Evolutionary conservation across 2,888 invertebrate genomes (phyloP), one percentile per base, ranked within the genome.

Genomic region (Lucinisca nassula): DNA sequence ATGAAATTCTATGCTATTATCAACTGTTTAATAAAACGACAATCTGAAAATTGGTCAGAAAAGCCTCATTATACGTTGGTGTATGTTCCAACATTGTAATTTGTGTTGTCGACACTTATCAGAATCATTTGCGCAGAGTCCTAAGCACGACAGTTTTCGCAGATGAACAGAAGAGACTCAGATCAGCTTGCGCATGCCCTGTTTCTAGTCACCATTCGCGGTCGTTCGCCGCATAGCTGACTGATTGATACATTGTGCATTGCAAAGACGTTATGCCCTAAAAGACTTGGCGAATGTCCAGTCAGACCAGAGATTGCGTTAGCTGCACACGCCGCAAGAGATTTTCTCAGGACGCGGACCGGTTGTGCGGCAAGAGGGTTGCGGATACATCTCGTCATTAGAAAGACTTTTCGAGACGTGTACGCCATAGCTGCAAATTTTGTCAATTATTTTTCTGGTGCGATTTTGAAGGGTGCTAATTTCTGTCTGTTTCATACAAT

Each of bases 31-130:
- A 81, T 82, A 79, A 81, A 75, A 72, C 73, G 67, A 70, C 49
- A 73, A 82, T 79, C 76, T 67, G 38, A 32, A 58, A 84, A 84
- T 76, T 79, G 58, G 38, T 30, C 49, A 79, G 86, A 82, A 89
- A 80, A 82, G 84, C 83, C 87, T 87, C 90, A 86, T 90, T 90
- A 90, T 70, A 30, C 74, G 51, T 83, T 79, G 61, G 76, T 80
- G 79, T 90, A 90, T 90, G 85, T 87, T 79, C 85, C 82, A 87
- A 90, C 90, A 90, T 90, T 90, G 79, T 90, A 90, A 90, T 90
- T 90, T 90, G 90, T 90, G 87, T 82, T 81, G 72, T 83, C 83
- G 87, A 90, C 90, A 90, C 90, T 85, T 87, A 85, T 87, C 87
- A 79, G 76, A 79, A 80, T 84, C 83, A 90, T 90, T 90, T 90